Evolutionary conservation across 2,888 invertebrate species (phyloP), one percentile per base, ranked within the genome.

Genomic region (Anticlea derivata): DNA sequence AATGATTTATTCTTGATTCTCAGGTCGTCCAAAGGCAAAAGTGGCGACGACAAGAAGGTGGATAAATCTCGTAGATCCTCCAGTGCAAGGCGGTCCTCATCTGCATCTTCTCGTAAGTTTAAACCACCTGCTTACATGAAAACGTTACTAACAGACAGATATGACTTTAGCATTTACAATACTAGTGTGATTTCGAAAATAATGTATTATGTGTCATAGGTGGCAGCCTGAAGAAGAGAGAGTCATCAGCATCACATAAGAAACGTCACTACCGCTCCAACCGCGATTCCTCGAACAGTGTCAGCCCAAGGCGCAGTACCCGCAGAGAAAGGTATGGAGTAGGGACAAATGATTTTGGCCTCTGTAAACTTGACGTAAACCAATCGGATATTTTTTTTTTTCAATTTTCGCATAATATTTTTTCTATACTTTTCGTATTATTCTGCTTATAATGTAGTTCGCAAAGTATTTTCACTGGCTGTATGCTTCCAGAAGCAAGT

Each of bases 261-360:
- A 97, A 97, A 73, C 93, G 97, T 6, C 97, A 97, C 61, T 97
- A 97, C 75, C 93, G 97, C 7, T 96, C 96, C 46, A 96, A 97
- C 74, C 94, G 96, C 51, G 96, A 96, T 71, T 96, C 95, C 2
- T 95, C 94, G 1, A 93, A 92, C 17, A 94, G 94, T 65, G 88
- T 80, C 24, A 92, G 86, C 50, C 92, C 86, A 0, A 78, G 90
- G 20, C 84, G 90, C 27, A 91, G 91, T 63, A 84, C 90, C 0
- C 92, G 93, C 26, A 84, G 93, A 37, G 93, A 93, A 48, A 89
- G 93, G 84, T 92, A 72, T 31, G 20, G 5, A 46, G 38, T 26
- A 11, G 13, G 10, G 8, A 17, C 17, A 17, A 31, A 17, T n/a
- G n/a, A n/a, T n/a, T n/a, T n/a, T n/a, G n/a, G n/a, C n/a, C n/a